phyloP scores from a whole-genome alignment of 2,888 invertebrate genomes.

The Clunio marinus region DNA sequence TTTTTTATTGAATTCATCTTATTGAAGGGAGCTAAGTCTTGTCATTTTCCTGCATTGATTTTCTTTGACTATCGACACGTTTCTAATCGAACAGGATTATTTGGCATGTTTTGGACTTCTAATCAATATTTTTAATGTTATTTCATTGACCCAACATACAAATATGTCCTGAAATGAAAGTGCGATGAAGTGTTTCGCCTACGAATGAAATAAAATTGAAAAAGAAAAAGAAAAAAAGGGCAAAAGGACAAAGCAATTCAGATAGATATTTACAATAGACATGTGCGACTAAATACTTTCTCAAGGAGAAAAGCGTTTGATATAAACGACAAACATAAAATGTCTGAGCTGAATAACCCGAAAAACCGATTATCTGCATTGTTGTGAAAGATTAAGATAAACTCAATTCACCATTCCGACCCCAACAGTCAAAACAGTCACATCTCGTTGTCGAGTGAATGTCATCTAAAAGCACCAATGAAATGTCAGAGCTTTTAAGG shows the following conservation, averaged over 20 bases:
- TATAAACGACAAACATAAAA: not conserved
- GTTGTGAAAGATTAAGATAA: conserved; percentile 4
- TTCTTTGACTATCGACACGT: too few relatives aligned
- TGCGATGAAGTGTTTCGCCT: too few relatives aligned
- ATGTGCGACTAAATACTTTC: not conserved
- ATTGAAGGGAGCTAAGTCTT: not conserved
- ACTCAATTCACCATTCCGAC: not conserved
- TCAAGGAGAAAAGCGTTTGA: not conserved
- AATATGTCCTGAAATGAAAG: too few relatives aligned
- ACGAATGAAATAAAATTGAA: not conserved
- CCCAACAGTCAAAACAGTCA: not conserved
- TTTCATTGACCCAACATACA: too few relatives aligned
- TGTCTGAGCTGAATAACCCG: not conserved
- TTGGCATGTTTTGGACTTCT: too few relatives aligned
- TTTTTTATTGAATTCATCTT: not conserved
- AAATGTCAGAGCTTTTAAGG: conserved; percentile 29
- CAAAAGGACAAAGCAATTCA: conserved; percentile 9
- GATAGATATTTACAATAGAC: not conserved
- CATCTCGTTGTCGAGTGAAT: not conserved
- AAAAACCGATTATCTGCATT: conserved; percentile 13
- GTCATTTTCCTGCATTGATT: not conserved
- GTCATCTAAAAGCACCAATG: not conserved
- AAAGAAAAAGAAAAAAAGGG: not conserved
- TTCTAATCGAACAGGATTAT: too few relatives aligned
- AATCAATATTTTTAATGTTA: too few relatives aligned